Evolutionary conservation across 2,797 vertebrate genomes (phyloP), one percentile per base, ranked within the genome.

Genomic region (Phaenicophaeus curvirostris): DNA sequence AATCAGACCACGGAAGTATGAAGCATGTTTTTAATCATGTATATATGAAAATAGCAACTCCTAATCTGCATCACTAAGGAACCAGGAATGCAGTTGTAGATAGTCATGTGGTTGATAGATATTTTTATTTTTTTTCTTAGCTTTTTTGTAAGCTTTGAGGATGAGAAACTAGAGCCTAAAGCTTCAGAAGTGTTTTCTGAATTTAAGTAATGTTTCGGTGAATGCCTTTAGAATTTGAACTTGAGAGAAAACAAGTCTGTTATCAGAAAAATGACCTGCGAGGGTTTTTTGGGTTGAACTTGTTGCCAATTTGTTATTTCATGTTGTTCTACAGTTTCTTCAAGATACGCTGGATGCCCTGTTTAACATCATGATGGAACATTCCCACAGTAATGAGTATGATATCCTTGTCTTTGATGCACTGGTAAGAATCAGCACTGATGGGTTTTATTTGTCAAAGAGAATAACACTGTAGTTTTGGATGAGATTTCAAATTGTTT

Each of bases 331-430:
- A 4, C 69, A 99, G 99, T 99, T 99, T 96, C 98, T 99, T 59
- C 99, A 99, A 96, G 99, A 99, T 89, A 99, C 99, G 0, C 97
- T 99, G 95, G 99, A 99, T n/a, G 99, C 99, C 65, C 97, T 99
- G 88, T 99, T 99, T 98, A 99, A 99, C 97, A 99, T 99, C 96
- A 99, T 99, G 99, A 99, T 99, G 99, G 99, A 99, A 41, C 98
- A 99, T 94, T 99, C 99, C 85, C 98, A 99, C 83, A 99, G 98
- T 24, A 97, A 99, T 19, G 98, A 99, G 77, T 99, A 99, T 24
- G 99, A 99, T 97, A 99, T 99, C 96, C 99, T 99, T 9, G 99
- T 99, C 92, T 99, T 99, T 71, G 99, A 99, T 85, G 99, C 99
- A 33, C 96, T 99, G 99, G 99, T 99, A 97, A 98, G 98, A 94